Evolutionary conservation across 2,797 vertebrate species (phyloP).

Genomic region (Thaleichthys pacificus): DNA sequence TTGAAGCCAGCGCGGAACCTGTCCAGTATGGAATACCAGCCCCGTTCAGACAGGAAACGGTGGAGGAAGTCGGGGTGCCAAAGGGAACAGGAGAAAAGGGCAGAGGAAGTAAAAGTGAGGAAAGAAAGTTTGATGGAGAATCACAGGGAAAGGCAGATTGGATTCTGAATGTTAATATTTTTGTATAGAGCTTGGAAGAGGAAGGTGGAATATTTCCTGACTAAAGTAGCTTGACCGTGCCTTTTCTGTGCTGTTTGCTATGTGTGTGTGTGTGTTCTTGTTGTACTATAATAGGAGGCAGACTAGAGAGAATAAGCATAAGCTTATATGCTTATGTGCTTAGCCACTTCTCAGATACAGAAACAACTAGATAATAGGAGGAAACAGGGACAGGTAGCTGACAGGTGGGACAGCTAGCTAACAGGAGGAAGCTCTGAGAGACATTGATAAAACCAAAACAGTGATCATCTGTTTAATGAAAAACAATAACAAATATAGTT

Average conservation of each 20-base stretch:
- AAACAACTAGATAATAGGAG: not conserved
- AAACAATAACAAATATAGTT: no score
- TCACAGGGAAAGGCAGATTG: not conserved
- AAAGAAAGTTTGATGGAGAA: not conserved
- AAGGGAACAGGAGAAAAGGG: not conserved
- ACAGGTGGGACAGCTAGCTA: not conserved
- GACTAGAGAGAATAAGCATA: not conserved
- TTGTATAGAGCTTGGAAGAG: no score
- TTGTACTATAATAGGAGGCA: not conserved
- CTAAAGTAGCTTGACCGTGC: not conserved
- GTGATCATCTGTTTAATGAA: no score
- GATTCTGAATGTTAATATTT: not conserved
- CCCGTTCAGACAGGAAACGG: not conserved
- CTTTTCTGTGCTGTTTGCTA: not conserved
- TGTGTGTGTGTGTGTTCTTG: no score
- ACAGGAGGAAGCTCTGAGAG: no score
- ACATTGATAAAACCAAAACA: no score
- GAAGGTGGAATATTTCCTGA: not conserved
- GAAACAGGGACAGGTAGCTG: not conserved
- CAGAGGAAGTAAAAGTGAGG: not conserved
- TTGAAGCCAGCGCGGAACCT: slow-evolving; percentile 95
- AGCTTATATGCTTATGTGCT: not conserved
- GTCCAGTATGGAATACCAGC: no score
- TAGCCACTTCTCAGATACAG: not conserved
- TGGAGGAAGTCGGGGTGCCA: not conserved